A percentile compares a stretch with the other conserved stretches of the same genome.
Conservation (phyloP, 2,113 vertebrate species). For the Proteles cristata region DNA sequence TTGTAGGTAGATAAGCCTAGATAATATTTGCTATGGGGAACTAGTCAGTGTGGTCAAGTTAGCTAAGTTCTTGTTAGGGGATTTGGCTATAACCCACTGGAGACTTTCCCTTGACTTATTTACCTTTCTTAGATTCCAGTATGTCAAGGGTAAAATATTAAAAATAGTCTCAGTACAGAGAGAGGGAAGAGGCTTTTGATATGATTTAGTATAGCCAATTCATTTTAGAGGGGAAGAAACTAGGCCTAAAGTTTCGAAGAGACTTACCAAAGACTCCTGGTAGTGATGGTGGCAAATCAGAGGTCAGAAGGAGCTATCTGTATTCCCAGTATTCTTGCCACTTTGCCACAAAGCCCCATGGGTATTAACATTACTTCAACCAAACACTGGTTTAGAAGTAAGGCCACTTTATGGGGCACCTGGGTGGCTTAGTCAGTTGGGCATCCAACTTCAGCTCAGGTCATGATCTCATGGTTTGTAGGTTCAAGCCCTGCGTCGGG, state of each 20-base stretch:
- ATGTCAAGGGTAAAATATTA: conserved; percentile 8
- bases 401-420: background rate
- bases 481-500: too few relatives aligned
- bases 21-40: background rate
- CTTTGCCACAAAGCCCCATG: background rate
- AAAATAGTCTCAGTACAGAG: conserved; percentile 11
- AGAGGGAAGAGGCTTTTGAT: background rate
- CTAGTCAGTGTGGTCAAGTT: background rate
- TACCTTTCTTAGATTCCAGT: background rate
- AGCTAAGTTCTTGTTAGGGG: background rate
- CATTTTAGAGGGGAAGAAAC: conserved; percentile 42
- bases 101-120: background rate
- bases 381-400: background rate
- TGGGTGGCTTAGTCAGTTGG: too few relatives aligned
- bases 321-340: background rate
- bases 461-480: too few relatives aligned
- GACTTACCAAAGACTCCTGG: background rate
- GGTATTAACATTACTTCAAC: background rate
- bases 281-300: background rate
- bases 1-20: background rate
- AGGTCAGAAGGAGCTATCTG: background rate
- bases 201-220: background rate
- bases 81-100: background rate
- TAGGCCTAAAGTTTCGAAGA: background rate
- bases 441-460: too few relatives aligned